These are phyloP conservation scores for Criorhina ranunculi DNA, from an alignment of 2,888 invertebrate species.

Conservation along the genomic window DNA sequence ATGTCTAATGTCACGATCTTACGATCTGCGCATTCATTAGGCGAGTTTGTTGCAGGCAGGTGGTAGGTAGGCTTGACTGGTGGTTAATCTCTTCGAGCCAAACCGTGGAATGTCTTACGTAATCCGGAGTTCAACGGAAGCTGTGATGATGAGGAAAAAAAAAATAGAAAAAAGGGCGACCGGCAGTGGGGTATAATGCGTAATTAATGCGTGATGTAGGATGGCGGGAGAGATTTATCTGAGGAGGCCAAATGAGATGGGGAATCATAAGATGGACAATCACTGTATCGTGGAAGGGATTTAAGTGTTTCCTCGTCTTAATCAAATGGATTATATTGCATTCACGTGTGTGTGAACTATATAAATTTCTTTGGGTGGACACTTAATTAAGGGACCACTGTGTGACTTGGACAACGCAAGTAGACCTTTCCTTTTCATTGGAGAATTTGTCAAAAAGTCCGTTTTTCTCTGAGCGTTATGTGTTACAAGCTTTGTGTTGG, in stretches of 20 bases:
- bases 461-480: too few species aligned
- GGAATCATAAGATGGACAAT: slow-evolving; percentile 25
- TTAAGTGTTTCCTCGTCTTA: slow-evolving; percentile 45
- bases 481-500: too few species aligned
- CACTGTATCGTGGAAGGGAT: slow-evolving; percentile 25
- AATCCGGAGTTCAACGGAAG: slow-evolving; percentile 67
- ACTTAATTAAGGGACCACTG: slow-evolving; percentile 1
- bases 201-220: slow-evolving; percentile 66
- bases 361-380: neutral
- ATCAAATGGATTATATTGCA: slow-evolving; percentile 29
- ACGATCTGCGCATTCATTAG: slow-evolving; percentile 73
- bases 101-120: slow-evolving; percentile 62
- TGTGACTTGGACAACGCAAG: neutral
- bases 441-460: too few species aligned
- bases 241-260: neutral
- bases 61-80: slow-evolving; percentile 31
- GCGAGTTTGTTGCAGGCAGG: slow-evolving; percentile 56
- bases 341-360: slow-evolving; percentile 11
- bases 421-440: neutral
- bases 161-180: too few species aligned
- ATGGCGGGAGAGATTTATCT: slow-evolving; percentile 7
- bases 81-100: slow-evolving; percentile 43
- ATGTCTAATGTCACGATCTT: slow-evolving; percentile 75
- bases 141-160: slow-evolving; percentile 44
- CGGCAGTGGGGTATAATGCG: slow-evolving; percentile 58